Evolutionary conservation across 1,140 invertebrate species (phyloP).

Genomic region (Ceratosolen fusciceps): DNA sequence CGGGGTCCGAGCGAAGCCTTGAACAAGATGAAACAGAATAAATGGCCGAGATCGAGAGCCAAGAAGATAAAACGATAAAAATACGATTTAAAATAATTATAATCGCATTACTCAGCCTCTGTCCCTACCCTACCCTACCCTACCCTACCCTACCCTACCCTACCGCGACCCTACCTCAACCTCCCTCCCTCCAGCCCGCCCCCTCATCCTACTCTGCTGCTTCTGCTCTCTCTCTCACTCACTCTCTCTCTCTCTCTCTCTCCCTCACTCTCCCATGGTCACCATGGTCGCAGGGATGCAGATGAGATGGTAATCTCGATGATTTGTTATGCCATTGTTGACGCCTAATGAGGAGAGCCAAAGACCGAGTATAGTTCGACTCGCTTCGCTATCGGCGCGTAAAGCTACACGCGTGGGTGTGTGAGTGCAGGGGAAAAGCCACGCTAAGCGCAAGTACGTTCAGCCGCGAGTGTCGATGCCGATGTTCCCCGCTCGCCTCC

Average conservation of each 20-base stretch:
- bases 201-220: background rate
- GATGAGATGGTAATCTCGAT: slow-evolving; percentile 62
- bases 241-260: background rate
- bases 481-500: background rate
- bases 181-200: too few relatives aligned
- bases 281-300: slow-evolving; percentile 45
- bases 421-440: background rate
- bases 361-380: slow-evolving; percentile 6
- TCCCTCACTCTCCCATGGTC: slow-evolving; percentile 19
- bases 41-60: background rate
- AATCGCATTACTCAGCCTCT: slow-evolving; percentile 59
- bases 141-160: too few relatives aligned
- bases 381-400: background rate
- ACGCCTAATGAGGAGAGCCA: slow-evolving; percentile 60
- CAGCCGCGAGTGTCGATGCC: background rate
- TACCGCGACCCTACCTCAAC: too few relatives aligned
- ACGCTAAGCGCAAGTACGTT: slow-evolving; percentile 15
- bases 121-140: background rate
- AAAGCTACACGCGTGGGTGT: slow-evolving; percentile 7
- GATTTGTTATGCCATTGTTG: slow-evolving; percentile 63
- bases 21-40: slow-evolving; percentile 42
- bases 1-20: slow-evolving; percentile 33
- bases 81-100: slow-evolving; percentile 62
- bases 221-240: background rate
- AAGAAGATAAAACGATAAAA: slow-evolving; percentile 48